Evolutionary conservation across 1,140 invertebrate genomes (phyloP).

Genomic region (Episyrphus balteatus): DNA sequence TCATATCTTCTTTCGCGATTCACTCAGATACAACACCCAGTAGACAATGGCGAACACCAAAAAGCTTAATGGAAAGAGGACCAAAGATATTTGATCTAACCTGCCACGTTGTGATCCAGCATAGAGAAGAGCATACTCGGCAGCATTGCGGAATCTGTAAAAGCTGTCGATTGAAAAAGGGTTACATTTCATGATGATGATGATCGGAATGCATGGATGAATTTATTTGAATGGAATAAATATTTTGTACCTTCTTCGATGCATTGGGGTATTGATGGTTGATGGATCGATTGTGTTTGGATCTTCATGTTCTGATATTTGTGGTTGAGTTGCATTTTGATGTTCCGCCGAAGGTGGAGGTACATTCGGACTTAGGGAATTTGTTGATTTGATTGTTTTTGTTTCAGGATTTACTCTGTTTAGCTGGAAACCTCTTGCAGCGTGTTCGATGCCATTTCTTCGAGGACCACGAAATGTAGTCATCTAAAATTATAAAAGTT

Average conservation of each 20-base stretch:
- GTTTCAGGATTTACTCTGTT: conserved; percentile 5
- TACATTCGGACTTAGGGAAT: background rate
- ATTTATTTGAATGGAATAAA: too few species aligned
- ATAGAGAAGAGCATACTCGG: conserved; percentile 43
- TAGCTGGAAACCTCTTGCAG: conserved; percentile 1
- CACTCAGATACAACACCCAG: conserved; percentile 55
- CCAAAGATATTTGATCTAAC: conserved; percentile 47
- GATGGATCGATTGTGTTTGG: background rate
- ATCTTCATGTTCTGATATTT: too few species aligned
- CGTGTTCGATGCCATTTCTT: conserved; percentile 7
- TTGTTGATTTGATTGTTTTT: background rate
- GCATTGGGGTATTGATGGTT: conserved; percentile 12
- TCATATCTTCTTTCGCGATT: conserved; percentile 34
- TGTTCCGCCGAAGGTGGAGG: background rate
- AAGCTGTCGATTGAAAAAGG: background rate
- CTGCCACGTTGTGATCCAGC: conserved; percentile 45
- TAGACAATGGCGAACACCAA: conserved; percentile 53
- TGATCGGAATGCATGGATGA: too few species aligned
- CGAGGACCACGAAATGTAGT: background rate
- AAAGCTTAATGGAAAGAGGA: conserved; percentile 59
- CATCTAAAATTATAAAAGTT: background rate
- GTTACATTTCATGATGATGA: too few species aligned
- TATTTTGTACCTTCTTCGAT: conserved; percentile 10
- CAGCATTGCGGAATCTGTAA: conserved; percentile 33
- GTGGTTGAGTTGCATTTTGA: background rate